Evolutionary conservation across 2,113 vertebrate species (phyloP), one percentile per base, ranked within the genome.

Genomic region (Promerops cafer): DNA sequence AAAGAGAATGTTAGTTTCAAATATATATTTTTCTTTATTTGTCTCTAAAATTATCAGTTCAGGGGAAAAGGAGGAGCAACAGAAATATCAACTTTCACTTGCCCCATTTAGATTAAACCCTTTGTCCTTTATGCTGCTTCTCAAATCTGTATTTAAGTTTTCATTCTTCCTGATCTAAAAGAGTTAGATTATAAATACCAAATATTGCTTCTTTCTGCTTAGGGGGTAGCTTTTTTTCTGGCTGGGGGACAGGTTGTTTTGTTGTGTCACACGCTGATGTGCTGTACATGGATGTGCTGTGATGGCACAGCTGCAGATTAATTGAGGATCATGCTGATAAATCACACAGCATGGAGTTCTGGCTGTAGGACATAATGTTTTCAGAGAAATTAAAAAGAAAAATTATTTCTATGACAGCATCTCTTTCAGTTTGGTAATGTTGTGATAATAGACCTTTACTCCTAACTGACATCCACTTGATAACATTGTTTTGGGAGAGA

Each of bases 371-470:
- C 54, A 7, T 90, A 71, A 92, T 68, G 69, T 94, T 94, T 97
- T 87, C 71, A 87, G 44, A 82, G 69, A 94, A 95, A 95, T 96
- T 81, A 90, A 86, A 95, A 91, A 81, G 84, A 87, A 94, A 94
- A 94, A 83, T 65, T 71, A 82, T 61, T 90, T 76, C 71, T 93
- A 45, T 1, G 2, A 8, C 65, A 91, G 31, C 82, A 44, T 94
- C 74, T 92, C 65, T 84, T 45, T 92, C 65, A 78, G 64, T 89
- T 81, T 52, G 77, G 50, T 90, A 75, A 92, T 79, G 49, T 68
- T 84, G 75, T 84, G 78, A 75, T 89, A 91, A 87, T 90, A 91
- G 92, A 87, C 92, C 90, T 90, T 65, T 66, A 60, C 90, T 93
- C 90, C 76, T 94, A 59, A 60, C 79, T 92, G 92, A 82, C 74